phyloP scores from a whole-genome alignment of 2,888 invertebrate species.

The Aleiodes alternator region DNA sequence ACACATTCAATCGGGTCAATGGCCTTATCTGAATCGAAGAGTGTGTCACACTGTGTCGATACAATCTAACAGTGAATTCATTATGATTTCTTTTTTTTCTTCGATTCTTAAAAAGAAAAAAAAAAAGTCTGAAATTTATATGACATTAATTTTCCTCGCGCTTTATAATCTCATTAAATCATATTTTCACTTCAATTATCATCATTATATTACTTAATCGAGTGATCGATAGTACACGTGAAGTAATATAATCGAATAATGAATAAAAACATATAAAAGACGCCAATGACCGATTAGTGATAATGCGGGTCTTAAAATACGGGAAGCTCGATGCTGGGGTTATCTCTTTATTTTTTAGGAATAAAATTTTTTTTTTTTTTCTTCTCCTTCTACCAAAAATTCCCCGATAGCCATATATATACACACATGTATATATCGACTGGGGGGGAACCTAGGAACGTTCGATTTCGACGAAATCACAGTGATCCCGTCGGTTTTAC shows the following conservation, averaged over 20 bases:
- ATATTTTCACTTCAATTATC: not conserved
- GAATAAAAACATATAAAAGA: slow-evolving; percentile 27
- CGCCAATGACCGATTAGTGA: slow-evolving; percentile 42
- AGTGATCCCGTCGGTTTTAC: slow-evolving; percentile 6
- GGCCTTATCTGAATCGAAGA: slow-evolving; percentile 33
- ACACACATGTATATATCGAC: not conserved
- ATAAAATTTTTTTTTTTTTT: slow-evolving; percentile 7
- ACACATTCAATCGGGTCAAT: slow-evolving; percentile 32
- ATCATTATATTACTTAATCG: slow-evolving; percentile 18
- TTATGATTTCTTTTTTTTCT: slow-evolving; percentile 1
- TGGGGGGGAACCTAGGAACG: not conserved
- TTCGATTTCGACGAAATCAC: slow-evolving; percentile 3
- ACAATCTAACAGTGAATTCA: slow-evolving; percentile 5
- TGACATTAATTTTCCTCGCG: slow-evolving; percentile 5
- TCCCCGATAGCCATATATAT: slow-evolving; percentile 1
- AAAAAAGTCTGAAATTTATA: not conserved
- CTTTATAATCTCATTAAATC: slow-evolving; percentile 1
- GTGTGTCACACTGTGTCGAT: slow-evolving; percentile 22
- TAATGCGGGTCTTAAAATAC: slow-evolving; percentile 5
- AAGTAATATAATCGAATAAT: slow-evolving; percentile 22
- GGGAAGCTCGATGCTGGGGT: slow-evolving; percentile 22
- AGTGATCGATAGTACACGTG: slow-evolving; percentile 29
- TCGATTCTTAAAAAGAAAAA: not conserved
- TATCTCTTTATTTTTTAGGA: slow-evolving; percentile 3
- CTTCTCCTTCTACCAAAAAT: too few species aligned